These are phyloP conservation scores for Itoplectis maculator DNA, from an alignment of 2,888 invertebrate species.

Conservation along the genomic window DNA sequence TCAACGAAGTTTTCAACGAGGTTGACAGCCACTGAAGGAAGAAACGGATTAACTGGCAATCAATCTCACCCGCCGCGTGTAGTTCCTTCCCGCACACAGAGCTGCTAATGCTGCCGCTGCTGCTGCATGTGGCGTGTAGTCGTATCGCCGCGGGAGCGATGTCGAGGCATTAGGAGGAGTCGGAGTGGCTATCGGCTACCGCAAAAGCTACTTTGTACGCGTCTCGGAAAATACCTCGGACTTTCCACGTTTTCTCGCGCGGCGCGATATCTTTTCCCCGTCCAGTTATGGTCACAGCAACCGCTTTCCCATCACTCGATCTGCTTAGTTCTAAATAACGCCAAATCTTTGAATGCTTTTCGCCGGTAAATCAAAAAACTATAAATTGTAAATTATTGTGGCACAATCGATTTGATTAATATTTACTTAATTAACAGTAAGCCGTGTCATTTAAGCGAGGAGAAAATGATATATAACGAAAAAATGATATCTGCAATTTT, in stretches of 20 bases:
- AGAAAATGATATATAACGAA: no score
- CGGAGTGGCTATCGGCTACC: conserved; percentile 1
- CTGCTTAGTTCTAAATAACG: neutral
- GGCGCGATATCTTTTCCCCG: neutral
- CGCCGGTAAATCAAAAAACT: no score
- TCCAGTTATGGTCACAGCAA: neutral
- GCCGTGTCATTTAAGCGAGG: no score
- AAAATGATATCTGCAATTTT: no score
- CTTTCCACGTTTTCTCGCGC: conserved; percentile 32
- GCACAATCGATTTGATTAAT: no score
- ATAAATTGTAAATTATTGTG: no score
- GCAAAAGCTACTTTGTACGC: conserved; percentile 5
- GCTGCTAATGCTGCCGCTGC: no score
- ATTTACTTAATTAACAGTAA: no score
- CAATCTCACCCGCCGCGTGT: conserved; percentile 21
- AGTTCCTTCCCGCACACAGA: neutral
- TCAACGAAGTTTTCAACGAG: neutral
- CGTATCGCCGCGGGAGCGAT: conserved; percentile 10
- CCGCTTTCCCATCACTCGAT: conserved; percentile 1
- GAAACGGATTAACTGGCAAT: conserved; percentile 38
- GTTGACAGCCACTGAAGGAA: conserved; percentile 27
- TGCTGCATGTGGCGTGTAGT: neutral
- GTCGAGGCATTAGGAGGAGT: conserved; percentile 6
- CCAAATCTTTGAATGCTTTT: neutral
- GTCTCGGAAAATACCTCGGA: conserved; percentile 24